Evolutionary conservation across 2,888 invertebrate genomes (phyloP).

Genomic region (Agonopterix heracliana): DNA sequence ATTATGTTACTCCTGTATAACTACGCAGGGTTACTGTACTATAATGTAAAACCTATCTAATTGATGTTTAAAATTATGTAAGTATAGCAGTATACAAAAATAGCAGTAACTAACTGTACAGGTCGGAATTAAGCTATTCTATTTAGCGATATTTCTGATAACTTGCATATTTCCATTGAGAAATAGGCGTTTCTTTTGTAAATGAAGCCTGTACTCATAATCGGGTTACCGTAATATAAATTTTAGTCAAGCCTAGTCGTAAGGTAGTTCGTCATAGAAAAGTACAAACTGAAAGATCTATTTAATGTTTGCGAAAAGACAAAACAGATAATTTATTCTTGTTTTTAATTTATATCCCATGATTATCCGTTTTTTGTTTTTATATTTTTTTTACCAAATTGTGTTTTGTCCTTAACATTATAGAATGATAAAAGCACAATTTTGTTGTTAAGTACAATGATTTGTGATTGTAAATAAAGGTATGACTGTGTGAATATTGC

Average conservation of each 20-base stretch:
- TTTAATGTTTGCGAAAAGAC: constrained; percentile 33
- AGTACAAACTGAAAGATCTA: constrained; percentile 35
- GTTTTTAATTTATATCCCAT: constrained; percentile 45
- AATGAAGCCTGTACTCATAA: not conserved
- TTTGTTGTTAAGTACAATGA: constrained; percentile 64
- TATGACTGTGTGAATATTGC: constrained; percentile 71
- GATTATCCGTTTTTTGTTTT: constrained; percentile 26
- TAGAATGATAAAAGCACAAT: constrained; percentile 57
- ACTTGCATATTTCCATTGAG: constrained; percentile 1
- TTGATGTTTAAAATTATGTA: constrained; percentile 27
- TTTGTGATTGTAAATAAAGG: constrained; percentile 67
- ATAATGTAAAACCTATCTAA: constrained; percentile 16
- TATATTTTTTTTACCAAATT: constrained; percentile 29
- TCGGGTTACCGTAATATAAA: not conserved
- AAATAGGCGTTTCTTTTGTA: constrained; percentile 6
- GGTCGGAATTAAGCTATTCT: constrained; percentile 12
- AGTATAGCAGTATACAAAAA: constrained; percentile 21
- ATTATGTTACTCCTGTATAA: too few species aligned
- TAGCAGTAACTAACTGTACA: constrained; percentile 13
- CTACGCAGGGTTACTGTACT: not conserved
- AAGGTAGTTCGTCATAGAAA: constrained; percentile 45
- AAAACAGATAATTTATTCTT: constrained; percentile 30
- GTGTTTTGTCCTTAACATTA: constrained; percentile 26
- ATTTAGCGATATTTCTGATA: not conserved
- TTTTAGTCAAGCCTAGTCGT: constrained; percentile 32